Evolutionary conservation across 2,888 invertebrate species (phyloP).

Genomic region (Noctua comes): DNA sequence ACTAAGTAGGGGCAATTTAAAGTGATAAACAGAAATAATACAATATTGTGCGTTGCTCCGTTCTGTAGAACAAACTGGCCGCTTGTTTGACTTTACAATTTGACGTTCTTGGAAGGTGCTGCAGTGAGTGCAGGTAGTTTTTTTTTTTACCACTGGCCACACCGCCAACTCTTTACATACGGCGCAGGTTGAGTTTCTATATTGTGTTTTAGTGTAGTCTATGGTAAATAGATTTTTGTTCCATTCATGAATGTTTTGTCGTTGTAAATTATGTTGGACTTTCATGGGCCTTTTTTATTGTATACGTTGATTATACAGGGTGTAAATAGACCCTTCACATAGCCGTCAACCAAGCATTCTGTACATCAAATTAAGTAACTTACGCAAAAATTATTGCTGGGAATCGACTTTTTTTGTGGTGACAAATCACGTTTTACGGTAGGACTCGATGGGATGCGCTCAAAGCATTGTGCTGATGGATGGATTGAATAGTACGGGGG

Average conservation of each 20-base stretch:
- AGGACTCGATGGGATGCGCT: too few species aligned
- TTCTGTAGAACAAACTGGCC: slow-evolving; percentile 78
- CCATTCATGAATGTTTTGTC: slow-evolving; percentile 45
- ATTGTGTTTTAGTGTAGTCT: slow-evolving; percentile 47
- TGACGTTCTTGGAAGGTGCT: slow-evolving; percentile 84
- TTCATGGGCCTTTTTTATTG: background rate
- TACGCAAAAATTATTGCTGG: too few species aligned
- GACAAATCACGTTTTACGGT: too few species aligned
- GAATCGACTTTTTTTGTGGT: too few species aligned
- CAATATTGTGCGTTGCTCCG: slow-evolving; percentile 61
- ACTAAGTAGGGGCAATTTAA: slow-evolving; percentile 75
- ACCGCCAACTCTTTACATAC: slow-evolving; percentile 68
- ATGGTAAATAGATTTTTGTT: slow-evolving; percentile 46
- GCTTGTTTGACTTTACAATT: slow-evolving; percentile 85
- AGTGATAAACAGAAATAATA: slow-evolving; percentile 75
- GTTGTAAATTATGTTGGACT: background rate
- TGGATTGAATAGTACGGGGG: too few species aligned
- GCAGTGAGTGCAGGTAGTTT: slow-evolving; percentile 81
- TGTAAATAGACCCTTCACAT: too few species aligned
- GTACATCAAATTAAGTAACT: too few species aligned
- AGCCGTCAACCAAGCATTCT: too few species aligned
- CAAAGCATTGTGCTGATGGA: too few species aligned
- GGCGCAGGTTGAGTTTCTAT: slow-evolving; percentile 59
- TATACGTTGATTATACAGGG: too few species aligned
- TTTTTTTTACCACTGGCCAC: slow-evolving; percentile 74